Evolutionary conservation across 2,888 invertebrate species (phyloP).

Genomic region (Rhopalosiphum nymphaeae): DNA sequence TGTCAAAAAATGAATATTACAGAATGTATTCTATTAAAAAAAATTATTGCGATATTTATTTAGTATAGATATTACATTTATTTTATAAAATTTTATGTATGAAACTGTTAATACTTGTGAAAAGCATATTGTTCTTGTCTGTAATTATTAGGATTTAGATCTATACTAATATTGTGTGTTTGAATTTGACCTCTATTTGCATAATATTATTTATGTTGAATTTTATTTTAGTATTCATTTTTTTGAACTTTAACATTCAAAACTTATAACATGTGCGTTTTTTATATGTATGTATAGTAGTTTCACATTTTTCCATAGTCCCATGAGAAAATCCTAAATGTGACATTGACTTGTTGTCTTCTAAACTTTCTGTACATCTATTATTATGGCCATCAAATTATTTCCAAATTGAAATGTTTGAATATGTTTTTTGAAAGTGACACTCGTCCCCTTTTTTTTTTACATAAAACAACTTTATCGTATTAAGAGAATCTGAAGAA

Average conservation of each 20-base stretch:
- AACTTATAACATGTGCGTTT: neutral
- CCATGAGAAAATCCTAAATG: neutral
- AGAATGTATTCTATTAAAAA: neutral
- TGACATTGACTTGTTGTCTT: neutral
- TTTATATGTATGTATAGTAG: neutral
- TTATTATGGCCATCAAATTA: constrained; percentile 10
- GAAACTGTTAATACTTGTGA: neutral
- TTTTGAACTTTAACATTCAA: neutral
- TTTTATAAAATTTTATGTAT: neutral
- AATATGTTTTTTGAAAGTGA: constrained; percentile 5
- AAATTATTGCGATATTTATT: neutral
- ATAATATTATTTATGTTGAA: neutral
- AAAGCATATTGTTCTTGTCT: neutral
- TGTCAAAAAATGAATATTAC: neutral
- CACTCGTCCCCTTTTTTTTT: neutral
- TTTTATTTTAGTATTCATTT: neutral
- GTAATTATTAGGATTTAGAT: neutral
- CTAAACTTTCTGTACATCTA: neutral
- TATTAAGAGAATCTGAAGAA: constrained; percentile 31
- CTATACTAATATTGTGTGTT: neutral
- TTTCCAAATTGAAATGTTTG: neutral
- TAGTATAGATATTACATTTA: neutral
- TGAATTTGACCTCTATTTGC: neutral
- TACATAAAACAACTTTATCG: constrained; percentile 23
- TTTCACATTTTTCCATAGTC: neutral